A percentile compares a stretch with the other conserved stretches of the same genome.
phyloP scores from a whole-genome alignment of 2,888 invertebrate species.

The Petrolisthes cinctipes region DNA sequence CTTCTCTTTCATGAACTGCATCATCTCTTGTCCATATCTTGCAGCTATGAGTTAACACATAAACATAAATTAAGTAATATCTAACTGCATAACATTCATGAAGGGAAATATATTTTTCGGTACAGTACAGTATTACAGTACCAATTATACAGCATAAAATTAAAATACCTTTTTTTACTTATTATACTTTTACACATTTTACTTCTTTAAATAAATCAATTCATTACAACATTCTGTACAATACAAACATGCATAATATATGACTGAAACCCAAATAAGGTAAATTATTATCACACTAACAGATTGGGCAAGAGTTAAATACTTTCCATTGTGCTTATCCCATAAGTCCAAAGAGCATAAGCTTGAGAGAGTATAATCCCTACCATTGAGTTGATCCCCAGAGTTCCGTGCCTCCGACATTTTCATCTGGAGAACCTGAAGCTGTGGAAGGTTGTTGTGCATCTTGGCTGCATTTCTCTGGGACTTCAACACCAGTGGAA shows the following conservation, averaged over 20 bases:
- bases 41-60: conserved; percentile 73
- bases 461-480: conserved; percentile 86
- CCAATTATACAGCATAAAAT: too few relatives aligned
- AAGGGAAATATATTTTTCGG: too few relatives aligned
- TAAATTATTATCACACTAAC: background rate
- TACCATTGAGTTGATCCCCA: conserved; percentile 84
- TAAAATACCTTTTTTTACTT: too few relatives aligned
- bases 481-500: conserved; percentile 86
- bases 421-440: conserved; percentile 84
- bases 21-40: conserved; percentile 82
- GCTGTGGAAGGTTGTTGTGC: conserved; percentile 87
- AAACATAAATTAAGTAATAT: too few relatives aligned
- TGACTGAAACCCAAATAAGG: too few relatives aligned
- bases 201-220: too few relatives aligned
- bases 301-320: background rate
- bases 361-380: conserved; percentile 32
- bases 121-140: too few relatives aligned
- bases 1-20: conserved; percentile 85
- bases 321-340: background rate
- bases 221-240: too few relatives aligned
- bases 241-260: too few relatives aligned
- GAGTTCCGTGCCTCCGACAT: conserved; percentile 87
- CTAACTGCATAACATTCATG: too few relatives aligned
- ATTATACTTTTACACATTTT: too few relatives aligned
- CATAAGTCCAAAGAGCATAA: background rate